A percentile compares a stretch with the other conserved stretches of the same genome.
These are phyloP conservation scores for Pseudocheirus occidentalis DNA, from an alignment of 2,797 vertebrate genomes.

Conservation along the genomic window DNA sequence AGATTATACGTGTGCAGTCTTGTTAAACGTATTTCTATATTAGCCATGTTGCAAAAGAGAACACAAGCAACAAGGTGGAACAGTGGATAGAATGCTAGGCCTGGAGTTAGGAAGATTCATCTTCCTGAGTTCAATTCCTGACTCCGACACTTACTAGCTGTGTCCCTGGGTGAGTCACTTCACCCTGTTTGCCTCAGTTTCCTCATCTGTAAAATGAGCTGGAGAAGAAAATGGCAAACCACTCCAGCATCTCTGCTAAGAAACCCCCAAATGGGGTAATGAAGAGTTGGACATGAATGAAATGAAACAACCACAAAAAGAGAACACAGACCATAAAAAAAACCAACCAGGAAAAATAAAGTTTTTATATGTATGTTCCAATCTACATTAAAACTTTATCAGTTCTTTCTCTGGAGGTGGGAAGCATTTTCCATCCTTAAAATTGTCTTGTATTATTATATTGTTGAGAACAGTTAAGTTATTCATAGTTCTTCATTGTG, in stretches of 20 bases:
- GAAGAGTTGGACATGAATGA: background rate
- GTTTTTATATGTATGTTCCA: background rate
- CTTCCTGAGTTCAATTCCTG: background rate
- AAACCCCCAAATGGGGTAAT: background rate
- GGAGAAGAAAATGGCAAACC: background rate
- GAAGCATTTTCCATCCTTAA: background rate
- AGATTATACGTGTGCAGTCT: background rate
- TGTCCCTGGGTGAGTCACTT: background rate
- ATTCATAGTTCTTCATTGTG: background rate
- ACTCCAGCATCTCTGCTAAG: background rate
- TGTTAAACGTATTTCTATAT: background rate
- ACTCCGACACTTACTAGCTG: background rate
- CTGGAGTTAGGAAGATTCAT: background rate
- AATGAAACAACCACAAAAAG: background rate
- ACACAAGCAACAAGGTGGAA: background rate
- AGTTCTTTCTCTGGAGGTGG: background rate
- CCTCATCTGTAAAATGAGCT: background rate
- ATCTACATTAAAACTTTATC: background rate
- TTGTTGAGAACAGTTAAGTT: background rate
- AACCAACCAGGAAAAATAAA: background rate
- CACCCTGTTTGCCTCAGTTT: background rate
- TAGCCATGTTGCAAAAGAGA: background rate
- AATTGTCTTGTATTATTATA: background rate
- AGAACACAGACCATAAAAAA: background rate
- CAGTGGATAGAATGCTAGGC: background rate